Conservation (phyloP, 2,113 vertebrate genomes). For the Camelus bactrianus region DNA sequence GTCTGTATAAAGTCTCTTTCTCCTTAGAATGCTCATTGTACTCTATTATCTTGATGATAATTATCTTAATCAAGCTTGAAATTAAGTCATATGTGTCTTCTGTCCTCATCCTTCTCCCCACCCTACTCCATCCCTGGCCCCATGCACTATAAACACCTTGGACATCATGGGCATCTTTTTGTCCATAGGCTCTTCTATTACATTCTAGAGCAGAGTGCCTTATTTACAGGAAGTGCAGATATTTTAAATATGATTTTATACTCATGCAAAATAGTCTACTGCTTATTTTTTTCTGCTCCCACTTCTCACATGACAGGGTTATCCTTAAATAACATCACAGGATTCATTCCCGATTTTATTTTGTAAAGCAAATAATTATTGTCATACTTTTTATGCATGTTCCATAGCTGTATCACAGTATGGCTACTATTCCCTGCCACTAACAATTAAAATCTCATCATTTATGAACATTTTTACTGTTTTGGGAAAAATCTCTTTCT, state of each 20-base stretch:
- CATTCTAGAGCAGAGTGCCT: background rate
- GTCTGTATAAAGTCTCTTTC: background rate
- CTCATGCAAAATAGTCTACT: background rate
- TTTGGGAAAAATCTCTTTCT: constrained; percentile 43
- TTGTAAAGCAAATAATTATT: constrained; percentile 21
- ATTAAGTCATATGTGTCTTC: background rate
- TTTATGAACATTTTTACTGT: background rate
- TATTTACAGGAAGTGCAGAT: background rate
- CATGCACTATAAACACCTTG: background rate
- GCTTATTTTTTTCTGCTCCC: constrained; percentile 11
- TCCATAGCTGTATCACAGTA: background rate
- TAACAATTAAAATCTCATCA: background rate
- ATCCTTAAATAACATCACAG: constrained; percentile 6
- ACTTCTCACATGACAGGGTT: background rate
- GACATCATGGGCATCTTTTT: background rate
- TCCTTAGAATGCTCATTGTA: background rate
- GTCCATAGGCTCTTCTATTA: background rate
- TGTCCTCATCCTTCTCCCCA: background rate
- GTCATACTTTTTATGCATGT: background rate
- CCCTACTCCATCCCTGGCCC: background rate
- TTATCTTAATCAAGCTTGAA: constrained; percentile 15
- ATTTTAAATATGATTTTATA: background rate
- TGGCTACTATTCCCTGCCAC: background rate
- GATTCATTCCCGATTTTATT: background rate
- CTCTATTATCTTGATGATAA: background rate